Conservation (phyloP, 1,140 invertebrate genomes). For the Dendrolimus kikuchii region DNA sequence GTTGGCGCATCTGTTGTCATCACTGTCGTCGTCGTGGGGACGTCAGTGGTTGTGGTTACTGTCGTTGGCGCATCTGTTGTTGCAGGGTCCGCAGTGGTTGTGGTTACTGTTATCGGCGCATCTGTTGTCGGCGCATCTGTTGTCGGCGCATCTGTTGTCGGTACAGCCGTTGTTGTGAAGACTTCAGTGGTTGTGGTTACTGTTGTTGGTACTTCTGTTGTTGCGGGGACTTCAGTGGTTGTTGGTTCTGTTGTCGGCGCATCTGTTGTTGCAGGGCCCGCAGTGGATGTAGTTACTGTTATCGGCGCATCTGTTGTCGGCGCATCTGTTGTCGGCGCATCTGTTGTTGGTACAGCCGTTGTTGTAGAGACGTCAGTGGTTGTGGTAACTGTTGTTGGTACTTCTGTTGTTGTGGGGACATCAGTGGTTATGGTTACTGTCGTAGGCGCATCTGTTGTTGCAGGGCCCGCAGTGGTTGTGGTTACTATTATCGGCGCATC, state of each 20-base stretch:
- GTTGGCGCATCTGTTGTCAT: slow-evolving; percentile 4
- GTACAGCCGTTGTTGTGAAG: background rate
- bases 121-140: background rate
- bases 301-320: slow-evolving; percentile 3
- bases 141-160: background rate
- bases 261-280: slow-evolving; percentile 5
- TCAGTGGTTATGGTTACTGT: slow-evolving; percentile 3
- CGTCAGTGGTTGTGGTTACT: background rate
- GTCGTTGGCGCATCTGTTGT: background rate
- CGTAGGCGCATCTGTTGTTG: slow-evolving; percentile 4
- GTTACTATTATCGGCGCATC: background rate
- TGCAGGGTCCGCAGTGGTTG: slow-evolving; percentile 6
- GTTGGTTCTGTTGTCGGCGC: background rate
- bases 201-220: slow-evolving; percentile 2
- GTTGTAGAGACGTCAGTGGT: slow-evolving; percentile 3
- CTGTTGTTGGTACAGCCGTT: slow-evolving; percentile 6
- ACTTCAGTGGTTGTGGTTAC: background rate
- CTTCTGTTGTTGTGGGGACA: slow-evolving; percentile 2
- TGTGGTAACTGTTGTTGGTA: slow-evolving; percentile 1
- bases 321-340: slow-evolving; percentile 5
- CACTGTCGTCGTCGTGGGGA: background rate
- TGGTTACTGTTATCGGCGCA: background rate
- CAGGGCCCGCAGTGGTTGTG: slow-evolving; percentile 4
- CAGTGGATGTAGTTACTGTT: slow-evolving; percentile 3
- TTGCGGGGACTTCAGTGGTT: background rate